These are phyloP conservation scores for Phylloscopus collybita DNA, from an alignment of 2,797 vertebrate genomes.

Conservation along the genomic window DNA sequence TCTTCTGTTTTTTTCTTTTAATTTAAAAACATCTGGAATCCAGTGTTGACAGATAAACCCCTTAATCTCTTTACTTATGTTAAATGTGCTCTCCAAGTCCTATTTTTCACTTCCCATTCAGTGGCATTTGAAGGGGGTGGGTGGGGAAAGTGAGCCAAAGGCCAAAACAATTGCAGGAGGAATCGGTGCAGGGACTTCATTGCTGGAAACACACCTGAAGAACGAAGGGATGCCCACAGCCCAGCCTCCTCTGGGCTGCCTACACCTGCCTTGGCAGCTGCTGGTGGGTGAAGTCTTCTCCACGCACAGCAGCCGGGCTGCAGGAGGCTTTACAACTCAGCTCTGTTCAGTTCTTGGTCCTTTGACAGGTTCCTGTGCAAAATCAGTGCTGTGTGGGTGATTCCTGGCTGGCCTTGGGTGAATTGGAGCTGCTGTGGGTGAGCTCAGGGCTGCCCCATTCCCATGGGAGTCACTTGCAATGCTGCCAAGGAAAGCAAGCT, in stretches of 20 bases:
- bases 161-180: background rate
- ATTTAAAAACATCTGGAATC: slow-evolving; percentile 65
- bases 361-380: background rate
- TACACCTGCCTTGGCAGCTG: background rate
- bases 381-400: background rate
- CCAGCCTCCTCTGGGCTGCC: background rate
- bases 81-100: slow-evolving; percentile 32
- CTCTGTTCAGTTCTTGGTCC: background rate
- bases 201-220: slow-evolving; percentile 28
- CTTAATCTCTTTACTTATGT: slow-evolving; percentile 62
- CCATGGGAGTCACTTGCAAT: background rate
- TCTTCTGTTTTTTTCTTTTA: slow-evolving; percentile 47
- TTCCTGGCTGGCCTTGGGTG: background rate
- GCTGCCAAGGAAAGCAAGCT: background rate
- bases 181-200: background rate
- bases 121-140: background rate
- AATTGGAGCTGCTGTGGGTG: background rate
- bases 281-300: background rate
- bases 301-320: background rate
- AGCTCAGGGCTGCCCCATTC: background rate
- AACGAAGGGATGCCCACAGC: background rate
- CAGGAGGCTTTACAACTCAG: background rate
- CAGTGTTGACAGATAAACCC: slow-evolving; percentile 69
- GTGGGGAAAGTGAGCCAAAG: background rate
- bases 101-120: slow-evolving; percentile 44